phyloP scores from a whole-genome alignment of 2,113 vertebrate species.

The Martes martes region DNA sequence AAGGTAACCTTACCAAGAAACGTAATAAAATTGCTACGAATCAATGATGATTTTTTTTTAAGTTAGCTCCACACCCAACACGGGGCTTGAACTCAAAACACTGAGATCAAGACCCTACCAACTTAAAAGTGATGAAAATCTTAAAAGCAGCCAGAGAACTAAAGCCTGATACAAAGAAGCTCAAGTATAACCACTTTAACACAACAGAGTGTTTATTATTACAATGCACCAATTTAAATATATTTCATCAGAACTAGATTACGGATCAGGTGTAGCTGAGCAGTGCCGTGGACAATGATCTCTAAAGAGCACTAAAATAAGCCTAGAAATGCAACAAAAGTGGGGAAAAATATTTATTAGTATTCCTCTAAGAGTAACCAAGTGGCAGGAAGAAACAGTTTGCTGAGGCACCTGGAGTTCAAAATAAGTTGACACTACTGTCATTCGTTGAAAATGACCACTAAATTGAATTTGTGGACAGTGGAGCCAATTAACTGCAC shows the following conservation, averaged over 20 bases:
- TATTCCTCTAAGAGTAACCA: background rate
- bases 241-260: background rate
- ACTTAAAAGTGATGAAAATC: background rate
- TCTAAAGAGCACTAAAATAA: slow-evolving; percentile 6
- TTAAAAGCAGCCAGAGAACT: background rate
- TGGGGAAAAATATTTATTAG: background rate
- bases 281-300: background rate
- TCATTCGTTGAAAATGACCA: background rate
- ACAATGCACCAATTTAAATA: background rate
- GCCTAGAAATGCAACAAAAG: background rate
- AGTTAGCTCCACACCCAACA: background rate
- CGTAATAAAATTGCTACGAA: background rate
- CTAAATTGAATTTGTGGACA: background rate
- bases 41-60: background rate
- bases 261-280: background rate
- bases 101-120: background rate
- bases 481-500: background rate
- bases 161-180: background rate
- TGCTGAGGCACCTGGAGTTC: background rate
- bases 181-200: background rate
- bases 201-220: background rate
- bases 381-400: background rate
- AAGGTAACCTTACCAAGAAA: background rate
- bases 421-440: background rate
- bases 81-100: background rate